phyloP scores from a whole-genome alignment of 2,888 invertebrate species.

The Nomada fabriciana region DNA sequence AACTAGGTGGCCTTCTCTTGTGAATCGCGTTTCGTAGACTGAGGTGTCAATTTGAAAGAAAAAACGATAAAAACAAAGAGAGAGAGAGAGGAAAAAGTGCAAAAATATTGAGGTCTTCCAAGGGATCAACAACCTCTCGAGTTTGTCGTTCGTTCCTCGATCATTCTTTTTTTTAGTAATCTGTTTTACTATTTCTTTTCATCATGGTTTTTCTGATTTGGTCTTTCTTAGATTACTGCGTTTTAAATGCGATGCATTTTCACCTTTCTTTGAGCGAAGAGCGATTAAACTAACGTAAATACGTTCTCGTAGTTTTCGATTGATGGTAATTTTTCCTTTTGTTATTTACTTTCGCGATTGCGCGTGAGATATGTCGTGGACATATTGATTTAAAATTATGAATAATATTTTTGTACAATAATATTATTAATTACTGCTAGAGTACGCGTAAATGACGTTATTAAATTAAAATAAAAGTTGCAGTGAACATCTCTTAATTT shows the following conservation, averaged over 20 bases:
- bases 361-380: too few species aligned
- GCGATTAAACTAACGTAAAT: not conserved
- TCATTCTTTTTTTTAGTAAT: slow-evolving; percentile 9
- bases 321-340: not conserved
- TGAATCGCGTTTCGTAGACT: slow-evolving; percentile 69
- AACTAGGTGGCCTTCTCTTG: slow-evolving; percentile 75
- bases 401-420: too few species aligned
- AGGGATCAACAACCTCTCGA: slow-evolving; percentile 40
- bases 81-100: slow-evolving; percentile 4
- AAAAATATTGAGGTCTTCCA: slow-evolving; percentile 39
- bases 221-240: slow-evolving; percentile 38
- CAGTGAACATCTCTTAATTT: too few species aligned
- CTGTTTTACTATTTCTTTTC: not conserved
- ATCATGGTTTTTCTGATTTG: not conserved
- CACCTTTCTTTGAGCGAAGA: not conserved
- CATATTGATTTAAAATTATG: too few species aligned
- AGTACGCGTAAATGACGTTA: too few species aligned
- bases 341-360: too few species aligned
- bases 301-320: not conserved
- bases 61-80: not conserved
- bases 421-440: too few species aligned
- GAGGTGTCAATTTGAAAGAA: slow-evolving; percentile 40
- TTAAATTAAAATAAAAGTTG: too few species aligned
- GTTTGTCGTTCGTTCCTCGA: slow-evolving; percentile 54
- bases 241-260: slow-evolving; percentile 63